Percentiles rank a stretch among this genome's conserved stretches.
phyloP scores from a whole-genome alignment of 1,140 invertebrate genomes.

The Anthonomus grandis region DNA sequence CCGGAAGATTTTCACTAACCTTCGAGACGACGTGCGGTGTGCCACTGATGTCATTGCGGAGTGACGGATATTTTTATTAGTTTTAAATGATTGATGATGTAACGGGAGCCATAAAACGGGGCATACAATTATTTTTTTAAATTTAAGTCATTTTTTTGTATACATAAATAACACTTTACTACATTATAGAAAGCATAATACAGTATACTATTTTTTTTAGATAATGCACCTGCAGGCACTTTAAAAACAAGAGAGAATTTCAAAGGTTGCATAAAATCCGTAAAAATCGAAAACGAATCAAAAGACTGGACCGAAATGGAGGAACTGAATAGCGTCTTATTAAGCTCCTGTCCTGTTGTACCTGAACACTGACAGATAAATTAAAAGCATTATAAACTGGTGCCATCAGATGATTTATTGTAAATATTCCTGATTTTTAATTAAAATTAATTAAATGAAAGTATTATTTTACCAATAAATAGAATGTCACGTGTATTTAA shows the following conservation, averaged over 20 bases:
- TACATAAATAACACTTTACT: no score
- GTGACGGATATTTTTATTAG: no score
- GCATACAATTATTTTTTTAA: no score
- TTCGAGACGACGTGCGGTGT: no score
- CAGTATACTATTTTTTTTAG: slow-evolving; percentile 51
- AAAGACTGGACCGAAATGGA: slow-evolving; percentile 84
- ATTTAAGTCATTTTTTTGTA: no score
- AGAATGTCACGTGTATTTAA: neutral
- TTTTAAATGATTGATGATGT: no score
- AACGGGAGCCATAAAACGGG: no score
- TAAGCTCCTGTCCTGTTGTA: slow-evolving; percentile 74
- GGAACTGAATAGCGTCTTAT: slow-evolving; percentile 73
- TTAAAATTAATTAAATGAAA: neutral
- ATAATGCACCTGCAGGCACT: slow-evolving; percentile 63
- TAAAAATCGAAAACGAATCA: slow-evolving; percentile 64
- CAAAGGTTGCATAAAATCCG: slow-evolving; percentile 86
- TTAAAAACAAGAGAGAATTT: slow-evolving; percentile 74
- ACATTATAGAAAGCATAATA: no score
- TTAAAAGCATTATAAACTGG: neutral
- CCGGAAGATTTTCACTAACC: no score
- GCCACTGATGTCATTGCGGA: no score
- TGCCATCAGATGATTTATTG: neutral
- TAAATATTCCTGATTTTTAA: neutral
- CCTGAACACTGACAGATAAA: no score
- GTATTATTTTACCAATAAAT: neutral